These are phyloP conservation scores for Melanotaenia pygmaea DNA, from an alignment of 2,797 vertebrate genomes.

Conservation along the genomic window DNA sequence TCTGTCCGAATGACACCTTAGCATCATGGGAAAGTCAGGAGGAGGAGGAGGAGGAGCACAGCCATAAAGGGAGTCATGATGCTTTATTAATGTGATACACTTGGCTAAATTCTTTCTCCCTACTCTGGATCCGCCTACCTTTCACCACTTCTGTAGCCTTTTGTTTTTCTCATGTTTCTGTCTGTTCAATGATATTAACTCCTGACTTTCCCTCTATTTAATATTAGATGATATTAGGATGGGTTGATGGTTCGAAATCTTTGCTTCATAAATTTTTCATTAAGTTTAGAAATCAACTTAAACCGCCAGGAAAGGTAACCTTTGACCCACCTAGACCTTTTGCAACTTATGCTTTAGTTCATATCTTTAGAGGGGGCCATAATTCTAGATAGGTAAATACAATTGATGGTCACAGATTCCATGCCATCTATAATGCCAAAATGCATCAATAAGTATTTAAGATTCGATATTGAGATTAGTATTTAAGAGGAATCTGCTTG, in stretches of 20 bases:
- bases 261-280: neutral
- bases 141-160: slow-evolving; percentile 34
- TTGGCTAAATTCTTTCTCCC: slow-evolving; percentile 45
- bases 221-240: neutral
- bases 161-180: slow-evolving; percentile 24
- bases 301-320: neutral
- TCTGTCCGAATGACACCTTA: slow-evolving; percentile 25
- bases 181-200: neutral
- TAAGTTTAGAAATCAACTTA: neutral
- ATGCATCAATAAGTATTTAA: neutral
- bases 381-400: no score
- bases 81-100: slow-evolving; percentile 72
- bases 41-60: slow-evolving; percentile 24
- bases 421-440: no score
- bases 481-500: no score
- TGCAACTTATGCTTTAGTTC: no score
- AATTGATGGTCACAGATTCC: no score
- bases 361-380: no score
- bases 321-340: neutral
- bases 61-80: slow-evolving; percentile 52
- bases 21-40: slow-evolving; percentile 26
- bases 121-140: slow-evolving; percentile 11
- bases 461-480: neutral
- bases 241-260: neutral
- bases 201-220: neutral